A percentile compares a stretch with the other conserved stretches of the same genome.
phyloP scores from a whole-genome alignment of 1,140 invertebrate genomes.

The Aphaenogaster rudis region DNA sequence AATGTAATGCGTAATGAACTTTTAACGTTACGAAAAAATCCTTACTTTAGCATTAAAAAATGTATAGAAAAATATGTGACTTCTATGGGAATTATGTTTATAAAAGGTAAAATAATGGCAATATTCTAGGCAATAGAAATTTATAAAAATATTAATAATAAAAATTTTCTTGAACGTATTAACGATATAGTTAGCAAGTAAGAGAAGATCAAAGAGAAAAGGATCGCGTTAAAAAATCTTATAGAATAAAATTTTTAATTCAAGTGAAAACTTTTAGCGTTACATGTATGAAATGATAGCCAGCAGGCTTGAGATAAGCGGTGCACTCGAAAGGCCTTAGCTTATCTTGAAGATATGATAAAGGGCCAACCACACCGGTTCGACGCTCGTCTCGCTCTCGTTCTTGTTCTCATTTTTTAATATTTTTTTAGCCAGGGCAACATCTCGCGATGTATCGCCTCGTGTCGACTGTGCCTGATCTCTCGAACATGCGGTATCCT shows the following conservation, averaged over 20 bases:
- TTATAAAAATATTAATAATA: neutral
- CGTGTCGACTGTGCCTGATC: constrained; percentile 42
- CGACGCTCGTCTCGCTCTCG: constrained; percentile 3
- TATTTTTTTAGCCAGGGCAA: constrained; percentile 25
- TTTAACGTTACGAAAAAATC: constrained; percentile 1
- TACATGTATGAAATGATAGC: constrained; percentile 25
- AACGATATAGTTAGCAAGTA: neutral
- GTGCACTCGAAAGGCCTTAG: constrained; percentile 39
- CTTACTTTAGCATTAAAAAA: neutral
- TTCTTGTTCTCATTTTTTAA: constrained; percentile 45
- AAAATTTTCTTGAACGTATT: neutral
- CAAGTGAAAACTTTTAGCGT: constrained; percentile 5
- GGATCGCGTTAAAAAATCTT: neutral
- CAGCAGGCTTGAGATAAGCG: constrained; percentile 40
- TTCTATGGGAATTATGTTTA: neutral
- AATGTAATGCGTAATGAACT: neutral
- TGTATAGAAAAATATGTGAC: neutral
- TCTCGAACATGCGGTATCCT: constrained; percentile 43
- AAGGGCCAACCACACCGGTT: constrained; percentile 46
- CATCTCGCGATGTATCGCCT: constrained; percentile 30
- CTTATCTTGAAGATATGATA: constrained; percentile 65
- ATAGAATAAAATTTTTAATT: neutral
- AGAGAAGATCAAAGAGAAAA: neutral
- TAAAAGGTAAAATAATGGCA: neutral
- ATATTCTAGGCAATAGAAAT: neutral